Evolutionary conservation across 2,113 vertebrate species (phyloP).

Genomic region (Anser cygnoides): DNA sequence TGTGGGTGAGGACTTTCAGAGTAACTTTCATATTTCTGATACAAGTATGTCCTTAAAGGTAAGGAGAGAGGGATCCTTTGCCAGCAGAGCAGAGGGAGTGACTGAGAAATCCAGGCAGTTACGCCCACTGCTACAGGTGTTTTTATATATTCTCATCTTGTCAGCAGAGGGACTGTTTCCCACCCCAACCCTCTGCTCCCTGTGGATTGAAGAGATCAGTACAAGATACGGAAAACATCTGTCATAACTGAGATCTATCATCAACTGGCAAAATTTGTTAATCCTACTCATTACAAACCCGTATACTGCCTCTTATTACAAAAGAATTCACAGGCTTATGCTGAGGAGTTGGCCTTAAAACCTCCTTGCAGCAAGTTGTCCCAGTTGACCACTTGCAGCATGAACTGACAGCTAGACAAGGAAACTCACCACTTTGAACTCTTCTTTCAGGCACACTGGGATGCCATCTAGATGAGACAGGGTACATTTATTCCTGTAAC

Average conservation of each 20-base stretch:
- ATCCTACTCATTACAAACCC: not conserved
- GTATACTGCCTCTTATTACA: not conserved
- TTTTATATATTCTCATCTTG: not conserved
- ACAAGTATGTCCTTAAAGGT: not conserved
- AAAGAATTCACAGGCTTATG: not conserved
- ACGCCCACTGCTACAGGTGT: not conserved
- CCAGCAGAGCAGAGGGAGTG: not conserved
- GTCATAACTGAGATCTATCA: not conserved
- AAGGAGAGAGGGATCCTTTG: not conserved
- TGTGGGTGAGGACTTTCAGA: not conserved
- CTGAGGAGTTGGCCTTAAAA: not conserved
- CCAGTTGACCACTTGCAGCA: not conserved
- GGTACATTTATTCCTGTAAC: conserved; percentile 59
- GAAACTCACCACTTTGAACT: conserved; percentile 72
- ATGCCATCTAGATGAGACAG: conserved; percentile 73
- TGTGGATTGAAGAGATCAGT: not conserved
- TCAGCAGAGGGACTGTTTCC: not conserved
- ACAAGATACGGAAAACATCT: not conserved
- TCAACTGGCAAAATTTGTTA: not conserved
- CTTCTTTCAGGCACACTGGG: conserved; percentile 75
- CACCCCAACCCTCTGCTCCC: not conserved
- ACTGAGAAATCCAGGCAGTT: not conserved
- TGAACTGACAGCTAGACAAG: not conserved
- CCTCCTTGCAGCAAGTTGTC: not conserved
- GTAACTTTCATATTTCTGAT: not conserved